phyloP scores from a whole-genome alignment of 2,888 invertebrate species.

The Diplazon laetatorius region DNA sequence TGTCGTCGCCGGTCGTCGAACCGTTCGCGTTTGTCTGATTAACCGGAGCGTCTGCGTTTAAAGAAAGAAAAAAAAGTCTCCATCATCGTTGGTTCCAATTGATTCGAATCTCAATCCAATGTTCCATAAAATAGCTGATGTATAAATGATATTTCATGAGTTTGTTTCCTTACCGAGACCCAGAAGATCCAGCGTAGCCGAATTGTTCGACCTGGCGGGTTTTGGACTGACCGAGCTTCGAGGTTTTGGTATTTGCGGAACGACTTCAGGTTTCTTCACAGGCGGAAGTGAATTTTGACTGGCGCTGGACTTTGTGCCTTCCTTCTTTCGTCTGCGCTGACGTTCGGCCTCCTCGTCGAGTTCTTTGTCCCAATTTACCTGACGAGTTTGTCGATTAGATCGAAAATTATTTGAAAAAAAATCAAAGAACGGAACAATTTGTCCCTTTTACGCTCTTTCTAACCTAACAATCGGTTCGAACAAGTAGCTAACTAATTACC shows the following conservation, averaged over 20 bases:
- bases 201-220: slow-evolving; percentile 81
- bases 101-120: not conserved
- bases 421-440: too few species aligned
- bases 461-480: not conserved
- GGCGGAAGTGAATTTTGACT: slow-evolving; percentile 79
- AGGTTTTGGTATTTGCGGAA: slow-evolving; percentile 86
- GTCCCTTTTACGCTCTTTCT: too few species aligned
- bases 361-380: slow-evolving; percentile 91
- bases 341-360: slow-evolving; percentile 93
- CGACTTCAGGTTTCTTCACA: slow-evolving; percentile 81
- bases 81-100: not conserved
- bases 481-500: slow-evolving; percentile 82
- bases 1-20: slow-evolving; percentile 85
- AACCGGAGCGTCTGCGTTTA: slow-evolving; percentile 74
- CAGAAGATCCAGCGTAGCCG: slow-evolving; percentile 83
- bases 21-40: slow-evolving; percentile 76
- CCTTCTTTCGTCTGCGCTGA: slow-evolving; percentile 91
- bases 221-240: slow-evolving; percentile 84
- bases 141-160: too few species aligned
- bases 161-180: slow-evolving; percentile 83
- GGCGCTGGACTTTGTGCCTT: slow-evolving; percentile 85
- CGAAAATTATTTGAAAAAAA: too few species aligned
- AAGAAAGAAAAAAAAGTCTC: slow-evolving; percentile 25
- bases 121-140: not conserved
- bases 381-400: too few species aligned